phyloP scores from a whole-genome alignment of 35 echinoderm and acorn worm genomes.

The Patiria miniata region DNA sequence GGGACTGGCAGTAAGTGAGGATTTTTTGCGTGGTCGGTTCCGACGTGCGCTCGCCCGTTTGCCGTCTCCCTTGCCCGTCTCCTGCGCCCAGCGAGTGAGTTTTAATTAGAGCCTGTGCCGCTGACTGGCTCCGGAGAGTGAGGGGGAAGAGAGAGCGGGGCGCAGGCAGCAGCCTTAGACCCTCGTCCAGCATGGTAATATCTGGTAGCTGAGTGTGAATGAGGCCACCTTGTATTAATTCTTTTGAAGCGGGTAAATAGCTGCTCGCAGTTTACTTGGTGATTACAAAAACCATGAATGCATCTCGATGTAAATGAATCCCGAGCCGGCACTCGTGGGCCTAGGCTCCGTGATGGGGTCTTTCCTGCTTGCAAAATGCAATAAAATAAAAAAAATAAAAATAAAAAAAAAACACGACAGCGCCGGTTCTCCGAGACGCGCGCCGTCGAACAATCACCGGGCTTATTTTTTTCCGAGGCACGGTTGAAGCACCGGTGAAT shows the following conservation, averaged over 20 bases:
- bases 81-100: constrained; percentile 24
- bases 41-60: not conserved
- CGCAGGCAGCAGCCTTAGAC: not conserved
- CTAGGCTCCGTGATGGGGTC: constrained; percentile 41
- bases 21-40: constrained; percentile 28
- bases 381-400: constrained; percentile 26
- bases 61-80: not conserved
- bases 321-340: not conserved
- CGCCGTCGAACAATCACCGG: constrained; percentile 5
- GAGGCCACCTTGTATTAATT: constrained; percentile 30
- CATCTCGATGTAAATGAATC: constrained; percentile 38
- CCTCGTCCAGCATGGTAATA: constrained; percentile 24
- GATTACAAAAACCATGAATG: constrained; percentile 31
- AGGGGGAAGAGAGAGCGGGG: no score
- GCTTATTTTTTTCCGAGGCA: constrained; percentile 24
- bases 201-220: constrained; percentile 34
- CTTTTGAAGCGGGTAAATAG: constrained; percentile 31
- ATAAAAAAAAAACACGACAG: constrained; percentile 22
- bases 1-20: constrained; percentile 21
- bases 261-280: constrained; percentile 23
- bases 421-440: constrained; percentile 6
- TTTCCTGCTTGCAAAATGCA: constrained; percentile 8
- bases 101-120: constrained; percentile 26
- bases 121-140: not conserved
- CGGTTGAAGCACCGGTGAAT: constrained; percentile 53